Conservation (phyloP, 1,140 invertebrate species). For the Bombus huntii region DNA sequence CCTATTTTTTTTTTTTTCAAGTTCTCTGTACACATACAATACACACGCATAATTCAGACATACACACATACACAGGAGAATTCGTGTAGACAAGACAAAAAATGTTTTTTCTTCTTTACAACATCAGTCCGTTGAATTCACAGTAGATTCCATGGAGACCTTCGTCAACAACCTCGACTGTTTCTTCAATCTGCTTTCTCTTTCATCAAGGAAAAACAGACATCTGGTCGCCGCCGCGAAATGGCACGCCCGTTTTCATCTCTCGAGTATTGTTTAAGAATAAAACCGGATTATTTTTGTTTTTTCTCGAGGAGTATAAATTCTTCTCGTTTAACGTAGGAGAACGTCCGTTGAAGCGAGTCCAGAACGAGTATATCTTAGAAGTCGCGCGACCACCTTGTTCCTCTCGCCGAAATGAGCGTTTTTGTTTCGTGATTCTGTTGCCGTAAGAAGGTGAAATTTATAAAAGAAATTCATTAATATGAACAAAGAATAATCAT, state of each 20-base stretch:
- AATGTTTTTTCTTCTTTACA: not conserved
- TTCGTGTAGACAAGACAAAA: conserved; percentile 2
- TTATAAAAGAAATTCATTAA: conserved; percentile 20
- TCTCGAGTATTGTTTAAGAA: conserved; percentile 54
- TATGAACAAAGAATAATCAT: conserved; percentile 15
- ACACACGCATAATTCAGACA: not conserved
- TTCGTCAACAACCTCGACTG: conserved; percentile 38
- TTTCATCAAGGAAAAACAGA: conserved; percentile 31
- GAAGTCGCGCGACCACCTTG: conserved; percentile 41
- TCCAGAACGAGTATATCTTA: conserved; percentile 50
- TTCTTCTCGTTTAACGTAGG: conserved; percentile 35
- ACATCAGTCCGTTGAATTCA: not conserved
- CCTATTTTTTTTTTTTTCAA: not conserved
- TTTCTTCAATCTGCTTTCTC: conserved; percentile 21
- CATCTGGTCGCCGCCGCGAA: conserved; percentile 46
- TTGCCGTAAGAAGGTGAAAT: conserved; percentile 50
- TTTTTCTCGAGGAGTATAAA: conserved; percentile 44
- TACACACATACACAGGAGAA: not conserved
- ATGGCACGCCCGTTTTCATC: conserved; percentile 51
- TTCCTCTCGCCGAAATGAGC: conserved; percentile 35
- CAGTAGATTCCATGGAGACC: conserved; percentile 7
- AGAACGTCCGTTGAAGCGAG: conserved; percentile 45
- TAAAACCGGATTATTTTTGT: conserved; percentile 37
- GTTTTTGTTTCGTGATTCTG: conserved; percentile 34
- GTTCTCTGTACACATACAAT: not conserved